Percentiles rank a stretch among this genome's conserved stretches.
Evolutionary conservation across 2,113 vertebrate species (phyloP).

Genomic region (Phrynocephalus versicolor): DNA sequence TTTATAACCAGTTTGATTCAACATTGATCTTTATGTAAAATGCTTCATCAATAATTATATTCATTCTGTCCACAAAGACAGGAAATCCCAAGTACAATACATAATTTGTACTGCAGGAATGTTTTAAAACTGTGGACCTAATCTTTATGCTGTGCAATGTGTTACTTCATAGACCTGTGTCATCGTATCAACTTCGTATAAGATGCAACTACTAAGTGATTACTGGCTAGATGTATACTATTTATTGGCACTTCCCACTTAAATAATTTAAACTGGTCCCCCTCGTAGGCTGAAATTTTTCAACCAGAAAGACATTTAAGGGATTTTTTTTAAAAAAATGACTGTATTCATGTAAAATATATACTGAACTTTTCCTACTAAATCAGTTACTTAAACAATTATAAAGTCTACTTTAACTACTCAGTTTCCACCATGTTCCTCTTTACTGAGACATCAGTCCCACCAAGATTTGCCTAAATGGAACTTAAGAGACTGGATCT

Average conservation of each 20-base stretch:
- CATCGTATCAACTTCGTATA: background rate
- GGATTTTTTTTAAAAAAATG: background rate
- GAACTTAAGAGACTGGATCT: background rate
- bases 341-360: background rate
- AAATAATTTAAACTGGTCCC: slow-evolving; percentile 45
- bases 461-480: background rate
- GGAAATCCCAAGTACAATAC: slow-evolving; percentile 5
- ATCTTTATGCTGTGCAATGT: slow-evolving; percentile 16
- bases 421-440: no score
- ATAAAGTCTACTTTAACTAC: background rate
- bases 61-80: slow-evolving; percentile 28
- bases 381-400: no score
- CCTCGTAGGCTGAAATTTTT: slow-evolving; percentile 9
- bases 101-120: slow-evolving; percentile 29
- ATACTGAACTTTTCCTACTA: background rate
- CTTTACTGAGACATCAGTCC: background rate
- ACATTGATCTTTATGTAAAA: slow-evolving; percentile 62
- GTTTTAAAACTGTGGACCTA: slow-evolving; percentile 28
- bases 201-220: accelerated
- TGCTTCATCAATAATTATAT: slow-evolving; percentile 3
- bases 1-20: slow-evolving; percentile 76
- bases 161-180: background rate
- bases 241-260: background rate
- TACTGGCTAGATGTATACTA: slow-evolving; percentile 23
- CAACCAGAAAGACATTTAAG: slow-evolving; percentile 11